These are phyloP conservation scores for Holocentrus rufus DNA, from an alignment of 2,797 vertebrate species.

Conservation along the genomic window DNA sequence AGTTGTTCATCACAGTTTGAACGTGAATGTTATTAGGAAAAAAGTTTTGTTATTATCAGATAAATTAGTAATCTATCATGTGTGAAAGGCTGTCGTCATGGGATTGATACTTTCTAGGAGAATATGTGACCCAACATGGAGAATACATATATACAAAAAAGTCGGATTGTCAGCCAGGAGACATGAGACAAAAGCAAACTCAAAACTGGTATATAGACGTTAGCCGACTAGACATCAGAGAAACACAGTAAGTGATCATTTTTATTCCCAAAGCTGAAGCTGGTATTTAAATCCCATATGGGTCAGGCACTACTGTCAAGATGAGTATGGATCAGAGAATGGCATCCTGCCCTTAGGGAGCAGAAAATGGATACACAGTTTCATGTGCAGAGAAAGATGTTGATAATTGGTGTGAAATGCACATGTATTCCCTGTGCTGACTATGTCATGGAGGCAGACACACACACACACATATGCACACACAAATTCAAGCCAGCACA, in stretches of 20 bases:
- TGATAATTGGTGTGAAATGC: slow-evolving; percentile 74
- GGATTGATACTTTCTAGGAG: slow-evolving; percentile 5
- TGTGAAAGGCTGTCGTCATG: not conserved
- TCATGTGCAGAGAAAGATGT: slow-evolving; percentile 24
- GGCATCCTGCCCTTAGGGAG: slow-evolving; percentile 13
- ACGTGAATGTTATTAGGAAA: slow-evolving; percentile 11
- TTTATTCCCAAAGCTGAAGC: slow-evolving; percentile 34
- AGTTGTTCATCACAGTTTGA: not conserved
- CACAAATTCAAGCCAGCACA: slow-evolving; percentile 9
- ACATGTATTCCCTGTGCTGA: slow-evolving; percentile 38
- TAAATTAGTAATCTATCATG: slow-evolving; percentile 2
- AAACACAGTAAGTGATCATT: slow-evolving; percentile 19
- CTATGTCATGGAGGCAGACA: slow-evolving; percentile 24
- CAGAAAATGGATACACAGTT: slow-evolving; percentile 11
- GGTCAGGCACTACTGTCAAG: slow-evolving; percentile 28
- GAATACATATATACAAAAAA: not conserved
- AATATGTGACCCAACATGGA: not conserved
- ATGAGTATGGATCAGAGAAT: slow-evolving; percentile 37
- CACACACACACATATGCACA: slow-evolving; percentile 28
- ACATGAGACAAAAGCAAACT: too few relatives aligned
- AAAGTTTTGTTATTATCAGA: slow-evolving; percentile 16
- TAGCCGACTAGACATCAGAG: not conserved
- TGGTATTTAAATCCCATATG: slow-evolving; percentile 29
- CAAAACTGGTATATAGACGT: not conserved
- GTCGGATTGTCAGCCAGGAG: too few relatives aligned